Conservation (phyloP, 2,113 vertebrate genomes). For the Forbesichthys agassizii region DNA sequence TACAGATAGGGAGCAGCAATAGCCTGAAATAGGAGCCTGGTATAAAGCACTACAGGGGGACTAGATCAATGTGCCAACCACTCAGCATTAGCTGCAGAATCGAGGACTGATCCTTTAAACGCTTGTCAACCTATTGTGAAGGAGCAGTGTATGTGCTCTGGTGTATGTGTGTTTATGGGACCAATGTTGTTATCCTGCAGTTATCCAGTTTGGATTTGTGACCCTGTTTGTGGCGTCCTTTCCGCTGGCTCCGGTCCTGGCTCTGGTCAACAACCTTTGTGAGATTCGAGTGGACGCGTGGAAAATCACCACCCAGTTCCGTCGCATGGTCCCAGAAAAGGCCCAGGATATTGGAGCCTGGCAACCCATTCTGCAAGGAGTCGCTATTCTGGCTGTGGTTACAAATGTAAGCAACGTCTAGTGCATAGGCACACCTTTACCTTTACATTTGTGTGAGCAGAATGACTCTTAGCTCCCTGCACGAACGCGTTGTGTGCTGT, state of each 20-base stretch:
- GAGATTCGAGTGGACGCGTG: slow-evolving; percentile 92
- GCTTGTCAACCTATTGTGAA: neutral
- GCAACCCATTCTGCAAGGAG: slow-evolving; percentile 92
- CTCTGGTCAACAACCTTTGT: slow-evolving; percentile 90
- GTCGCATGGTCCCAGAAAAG: slow-evolving; percentile 88
- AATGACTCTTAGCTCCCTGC: too few species aligned
- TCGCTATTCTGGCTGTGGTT: slow-evolving; percentile 89
- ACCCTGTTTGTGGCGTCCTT: slow-evolving; percentile 95
- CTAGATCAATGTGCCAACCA: too few species aligned
- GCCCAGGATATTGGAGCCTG: slow-evolving; percentile 91
- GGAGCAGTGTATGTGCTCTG: neutral
- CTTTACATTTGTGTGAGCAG: too few species aligned
- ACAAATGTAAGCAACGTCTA: slow-evolving; percentile 83
- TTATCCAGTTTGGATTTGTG: slow-evolving; percentile 96
- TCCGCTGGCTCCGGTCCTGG: slow-evolving; percentile 91
- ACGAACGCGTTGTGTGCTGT: too few species aligned
- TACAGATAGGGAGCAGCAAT: neutral
- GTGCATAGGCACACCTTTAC: neutral
- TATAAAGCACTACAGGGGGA: too few species aligned
- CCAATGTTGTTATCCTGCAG: slow-evolving; percentile 58
- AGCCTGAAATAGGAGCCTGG: too few species aligned
- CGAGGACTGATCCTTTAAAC: neutral
- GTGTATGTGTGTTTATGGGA: too few species aligned
- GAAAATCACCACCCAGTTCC: slow-evolving; percentile 91
- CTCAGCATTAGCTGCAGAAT: too few species aligned